Base-by-base conservation (phyloP, 1,140 invertebrate genomes). In the Pectinophora gossypiella region DNA sequence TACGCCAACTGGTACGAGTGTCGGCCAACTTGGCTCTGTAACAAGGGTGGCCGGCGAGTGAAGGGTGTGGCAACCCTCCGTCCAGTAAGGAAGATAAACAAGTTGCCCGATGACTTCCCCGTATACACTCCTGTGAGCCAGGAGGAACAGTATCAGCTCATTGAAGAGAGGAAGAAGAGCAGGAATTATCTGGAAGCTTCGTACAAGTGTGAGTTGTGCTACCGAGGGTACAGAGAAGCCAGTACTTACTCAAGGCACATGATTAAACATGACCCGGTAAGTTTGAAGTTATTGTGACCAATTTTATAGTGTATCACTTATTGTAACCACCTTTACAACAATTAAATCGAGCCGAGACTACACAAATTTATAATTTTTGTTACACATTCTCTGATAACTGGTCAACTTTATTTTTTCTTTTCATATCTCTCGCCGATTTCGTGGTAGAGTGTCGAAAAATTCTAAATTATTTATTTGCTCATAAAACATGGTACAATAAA, bases 231-330 rank as follows among this genome's bases (percentile, higher is more conserved):
- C 23, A 64, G 83, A 27, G 73, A 72, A 35, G 19, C 40, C 10
- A 35, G 23, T 0, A 80, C 83, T 0, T 85, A 69, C 44, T 61
- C 63, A 13, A 86, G 81, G n/a, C 80, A 86, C 44, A 76, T 84
- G 76, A 70, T 64, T 47, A 86, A 86, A 64, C 83, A 86, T 68
- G 71, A 83, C 54, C 77, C 83, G 40, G 83, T 84, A 58, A 74
- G 76, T 65, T 42, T 54, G 3, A 42, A 7, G n/a, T n/a, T n/a
- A n/a, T n/a, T n/a, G n/a, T n/a, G n/a, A n/a, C 42, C 20, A n/a
- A n/a, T n/a, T n/a, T n/a, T n/a, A n/a, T n/a, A n/a, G n/a, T n/a
- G n/a, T n/a, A n/a, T n/a, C n/a, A n/a, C n/a, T n/a, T n/a, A n/a
- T n/a, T n/a, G n/a, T n/a, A n/a, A n/a, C n/a, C n/a, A n/a, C n/a